phyloP scores from a whole-genome alignment of 1,140 invertebrate genomes.

The Drosophila tropicalis region DNA sequence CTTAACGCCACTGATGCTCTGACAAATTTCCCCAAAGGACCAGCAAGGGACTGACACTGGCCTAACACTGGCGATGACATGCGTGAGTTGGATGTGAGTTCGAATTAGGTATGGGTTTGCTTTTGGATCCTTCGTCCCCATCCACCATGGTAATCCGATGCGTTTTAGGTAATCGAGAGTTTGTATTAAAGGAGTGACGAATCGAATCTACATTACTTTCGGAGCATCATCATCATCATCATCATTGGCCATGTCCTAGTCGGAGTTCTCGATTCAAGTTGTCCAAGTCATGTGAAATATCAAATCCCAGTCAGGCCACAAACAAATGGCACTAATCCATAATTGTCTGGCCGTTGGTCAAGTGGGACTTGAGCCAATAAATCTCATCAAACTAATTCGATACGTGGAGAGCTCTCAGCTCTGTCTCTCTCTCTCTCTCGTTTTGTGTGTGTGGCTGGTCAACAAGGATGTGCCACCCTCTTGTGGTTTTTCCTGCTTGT shows the following conservation, averaged over 20 bases:
- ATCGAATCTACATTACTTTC: constrained; percentile 69
- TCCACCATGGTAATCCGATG: constrained; percentile 62
- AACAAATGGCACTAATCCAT: constrained; percentile 82
- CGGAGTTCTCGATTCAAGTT: constrained; percentile 33
- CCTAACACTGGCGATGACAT: constrained; percentile 57
- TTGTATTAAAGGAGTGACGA: constrained; percentile 51
- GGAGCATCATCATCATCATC: constrained; percentile 41
- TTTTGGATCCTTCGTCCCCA: neutral
- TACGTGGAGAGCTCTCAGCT: constrained; percentile 41
- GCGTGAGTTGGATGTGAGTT: constrained; percentile 54
- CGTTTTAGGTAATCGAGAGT: constrained; percentile 68
- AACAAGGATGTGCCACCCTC: constrained; percentile 53
- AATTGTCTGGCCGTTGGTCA: constrained; percentile 79
- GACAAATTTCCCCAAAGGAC: constrained; percentile 83
- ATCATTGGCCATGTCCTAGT: constrained; percentile 23
- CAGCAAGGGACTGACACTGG: constrained; percentile 40
- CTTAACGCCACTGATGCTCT: constrained; percentile 82
- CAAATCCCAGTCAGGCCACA: constrained; percentile 43
- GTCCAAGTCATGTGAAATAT: constrained; percentile 50
- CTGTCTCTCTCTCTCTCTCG: constrained; percentile 10
- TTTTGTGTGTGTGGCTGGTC: constrained; percentile 20
- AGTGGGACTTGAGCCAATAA: constrained; percentile 81
- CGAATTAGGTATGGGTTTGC: constrained; percentile 16
- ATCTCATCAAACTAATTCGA: constrained; percentile 82
- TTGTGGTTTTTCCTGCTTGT: constrained; percentile 76